Conservation (phyloP, 2,888 invertebrate genomes). For the Athalia circularis region DNA sequence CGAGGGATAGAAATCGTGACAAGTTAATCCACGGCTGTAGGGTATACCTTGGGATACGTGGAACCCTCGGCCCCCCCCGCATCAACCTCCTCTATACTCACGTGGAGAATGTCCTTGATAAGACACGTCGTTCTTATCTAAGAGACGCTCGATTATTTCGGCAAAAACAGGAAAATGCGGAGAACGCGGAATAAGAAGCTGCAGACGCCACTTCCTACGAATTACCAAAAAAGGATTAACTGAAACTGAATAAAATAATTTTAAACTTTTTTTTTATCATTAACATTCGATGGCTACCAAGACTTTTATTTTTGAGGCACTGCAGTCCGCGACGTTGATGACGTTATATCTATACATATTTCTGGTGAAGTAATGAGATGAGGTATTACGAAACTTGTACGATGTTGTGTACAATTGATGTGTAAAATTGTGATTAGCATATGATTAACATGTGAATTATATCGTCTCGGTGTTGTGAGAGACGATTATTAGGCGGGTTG, state of each 20-base stretch:
- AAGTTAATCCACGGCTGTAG: conserved; percentile 27
- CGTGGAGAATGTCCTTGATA: conserved; percentile 34
- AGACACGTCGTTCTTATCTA: conserved; percentile 36
- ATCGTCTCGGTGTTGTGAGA: neutral
- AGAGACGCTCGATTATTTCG: conserved; percentile 35
- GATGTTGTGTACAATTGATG: neutral
- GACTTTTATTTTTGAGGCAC: too few relatives aligned
- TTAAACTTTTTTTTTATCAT: too few relatives aligned
- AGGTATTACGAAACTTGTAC: too few relatives aligned
- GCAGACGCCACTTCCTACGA: too few relatives aligned
- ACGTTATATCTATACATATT: too few relatives aligned
- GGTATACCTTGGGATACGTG: neutral
- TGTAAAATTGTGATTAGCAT: conserved; percentile 34
- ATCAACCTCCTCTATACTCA: neutral
- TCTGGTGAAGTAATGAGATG: too few relatives aligned
- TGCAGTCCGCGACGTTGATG: too few relatives aligned
- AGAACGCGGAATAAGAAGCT: neutral
- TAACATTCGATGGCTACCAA: too few relatives aligned
- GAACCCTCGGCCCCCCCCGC: neutral
- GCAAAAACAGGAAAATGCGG: neutral
- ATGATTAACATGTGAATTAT: conserved; percentile 38
- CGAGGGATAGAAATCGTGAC: conserved; percentile 28
- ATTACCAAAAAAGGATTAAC: neutral
- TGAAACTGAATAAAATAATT: too few relatives aligned
- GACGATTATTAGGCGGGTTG: conserved; percentile 8